phyloP scores from a whole-genome alignment of 37 sponge, comb jelly and placozoan species.

The Agelas oroides region DNA sequence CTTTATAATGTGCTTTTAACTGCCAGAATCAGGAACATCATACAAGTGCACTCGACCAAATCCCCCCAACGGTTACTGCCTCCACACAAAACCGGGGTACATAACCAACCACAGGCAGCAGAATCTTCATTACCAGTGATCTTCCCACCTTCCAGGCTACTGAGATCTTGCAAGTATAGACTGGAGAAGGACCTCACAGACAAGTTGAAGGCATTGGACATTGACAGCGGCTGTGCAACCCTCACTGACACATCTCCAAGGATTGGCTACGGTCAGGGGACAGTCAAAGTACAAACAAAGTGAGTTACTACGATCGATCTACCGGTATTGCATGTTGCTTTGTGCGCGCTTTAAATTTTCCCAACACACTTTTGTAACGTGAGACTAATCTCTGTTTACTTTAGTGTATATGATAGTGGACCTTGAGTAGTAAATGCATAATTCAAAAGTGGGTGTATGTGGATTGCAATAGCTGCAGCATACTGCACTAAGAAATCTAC shows the following conservation, averaged over 20 bases:
- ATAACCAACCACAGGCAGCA: not conserved
- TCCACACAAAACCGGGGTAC: no score
- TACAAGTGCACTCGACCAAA: conserved; percentile 30
- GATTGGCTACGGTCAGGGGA: conserved; percentile 38
- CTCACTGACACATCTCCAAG: conserved; percentile 63
- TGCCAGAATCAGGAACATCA: not conserved
- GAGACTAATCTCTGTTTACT: no score
- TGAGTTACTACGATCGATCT: conserved; percentile 23
- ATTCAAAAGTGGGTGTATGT: no score
- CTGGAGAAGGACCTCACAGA: conserved; percentile 95
- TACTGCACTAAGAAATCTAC: no score
- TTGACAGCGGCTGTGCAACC: conserved; percentile 78
- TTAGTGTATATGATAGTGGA: no score
- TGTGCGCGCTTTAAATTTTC: no score
- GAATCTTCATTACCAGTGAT: not conserved
- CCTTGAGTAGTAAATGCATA: no score
- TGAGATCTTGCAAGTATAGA: conserved; percentile 85
- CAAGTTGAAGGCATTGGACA: conserved; percentile 75
- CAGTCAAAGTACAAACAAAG: conserved; percentile 68
- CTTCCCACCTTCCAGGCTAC: conserved; percentile 52
- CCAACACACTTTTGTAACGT: no score
- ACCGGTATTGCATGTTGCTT: no score
- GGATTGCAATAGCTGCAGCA: no score
- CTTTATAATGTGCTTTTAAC: no score
- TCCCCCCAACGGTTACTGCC: conserved; percentile 7